Evolutionary conservation across 2,797 vertebrate species (phyloP), one percentile per base, ranked within the genome.

Genomic region (Erpetoichthys calabaricus): DNA sequence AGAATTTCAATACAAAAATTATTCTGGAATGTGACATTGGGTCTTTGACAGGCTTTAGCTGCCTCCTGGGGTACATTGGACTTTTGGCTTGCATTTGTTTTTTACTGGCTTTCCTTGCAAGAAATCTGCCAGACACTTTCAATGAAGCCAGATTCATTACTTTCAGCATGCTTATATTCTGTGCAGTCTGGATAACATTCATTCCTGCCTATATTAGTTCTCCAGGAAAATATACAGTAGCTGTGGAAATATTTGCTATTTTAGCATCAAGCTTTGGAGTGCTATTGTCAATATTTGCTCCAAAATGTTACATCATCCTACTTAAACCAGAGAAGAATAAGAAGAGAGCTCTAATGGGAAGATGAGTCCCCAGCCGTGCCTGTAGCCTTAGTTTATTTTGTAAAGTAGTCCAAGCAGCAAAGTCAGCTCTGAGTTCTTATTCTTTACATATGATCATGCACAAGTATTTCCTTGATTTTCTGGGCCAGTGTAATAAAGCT

Each of bases 151-250:
- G 80, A 60, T 77, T 77, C 42, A 84, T 86, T 25, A 25, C 25
- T 25, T 25, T 86, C 56, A 85, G 79, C 61, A 82, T 83, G 73
- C 63, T 85, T 2, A 85, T 83, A 53, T 85, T 85, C 60, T 86
- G 80, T 67, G 80, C 78, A 2, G 82, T 86, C 6, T 84, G 81
- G 82, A 70, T 84, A 54, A 79, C 81, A 3, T 85, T 84, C 60
- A 76, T 83, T 45, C 80, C 81, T 8, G 79, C 78, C 45, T 85
- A 85, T 55, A 62, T 81, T 41, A 83, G 84, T 62, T 75, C 83
- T 42, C 67, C 72, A 53, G 82, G 82, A 42, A 84, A 83, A 63
- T 84, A 81, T 49, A 77, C 73, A 5, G 77, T 82, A 10, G 76
- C 83, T 47, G 77, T 83, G 1, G 77, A 85, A 59, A 69, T 80